These are phyloP conservation scores for Troides oblongomaculatus DNA, from an alignment of 2,888 invertebrate genomes.

Conservation along the genomic window DNA sequence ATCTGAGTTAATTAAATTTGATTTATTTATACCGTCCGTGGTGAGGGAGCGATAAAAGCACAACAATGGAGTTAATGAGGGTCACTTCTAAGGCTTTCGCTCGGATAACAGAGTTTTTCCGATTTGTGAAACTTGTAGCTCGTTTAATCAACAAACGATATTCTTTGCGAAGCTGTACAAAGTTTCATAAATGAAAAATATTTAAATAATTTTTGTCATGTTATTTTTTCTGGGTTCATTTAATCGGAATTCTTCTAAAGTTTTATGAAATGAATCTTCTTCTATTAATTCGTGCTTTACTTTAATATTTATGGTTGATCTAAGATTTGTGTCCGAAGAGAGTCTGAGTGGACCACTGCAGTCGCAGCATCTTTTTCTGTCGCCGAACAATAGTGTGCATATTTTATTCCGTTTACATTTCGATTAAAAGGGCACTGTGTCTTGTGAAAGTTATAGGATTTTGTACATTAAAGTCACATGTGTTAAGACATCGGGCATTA, in stretches of 20 bases:
- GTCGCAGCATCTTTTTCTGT: too few relatives aligned
- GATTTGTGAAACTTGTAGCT: constrained; percentile 64
- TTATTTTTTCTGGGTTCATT: constrained; percentile 5
- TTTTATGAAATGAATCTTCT: neutral
- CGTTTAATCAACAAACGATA: constrained; percentile 50
- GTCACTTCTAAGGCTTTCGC: constrained; percentile 73
- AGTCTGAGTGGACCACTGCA: neutral
- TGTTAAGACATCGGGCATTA: too few relatives aligned
- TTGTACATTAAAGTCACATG: too few relatives aligned
- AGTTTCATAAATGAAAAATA: constrained; percentile 24
- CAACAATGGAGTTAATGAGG: constrained; percentile 76
- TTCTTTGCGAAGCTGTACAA: constrained; percentile 46
- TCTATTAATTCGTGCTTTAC: neutral
- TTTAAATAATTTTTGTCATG: neutral
- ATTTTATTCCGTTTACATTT: too few relatives aligned
- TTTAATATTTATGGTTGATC: neutral
- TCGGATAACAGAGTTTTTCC: constrained; percentile 67
- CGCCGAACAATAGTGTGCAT: too few relatives aligned
- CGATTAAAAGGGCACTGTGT: too few relatives aligned
- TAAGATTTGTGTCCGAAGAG: neutral
- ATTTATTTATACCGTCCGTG: constrained; percentile 74
- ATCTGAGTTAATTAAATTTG: constrained; percentile 80
- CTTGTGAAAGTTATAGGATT: too few relatives aligned
- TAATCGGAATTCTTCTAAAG: neutral
- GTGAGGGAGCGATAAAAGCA: constrained; percentile 68